A percentile compares a stretch with the other conserved stretches of the same genome.
These are phyloP conservation scores for Tyrophagus putrescentiae DNA, from an alignment of 1,140 invertebrate species.

Conservation along the genomic window DNA sequence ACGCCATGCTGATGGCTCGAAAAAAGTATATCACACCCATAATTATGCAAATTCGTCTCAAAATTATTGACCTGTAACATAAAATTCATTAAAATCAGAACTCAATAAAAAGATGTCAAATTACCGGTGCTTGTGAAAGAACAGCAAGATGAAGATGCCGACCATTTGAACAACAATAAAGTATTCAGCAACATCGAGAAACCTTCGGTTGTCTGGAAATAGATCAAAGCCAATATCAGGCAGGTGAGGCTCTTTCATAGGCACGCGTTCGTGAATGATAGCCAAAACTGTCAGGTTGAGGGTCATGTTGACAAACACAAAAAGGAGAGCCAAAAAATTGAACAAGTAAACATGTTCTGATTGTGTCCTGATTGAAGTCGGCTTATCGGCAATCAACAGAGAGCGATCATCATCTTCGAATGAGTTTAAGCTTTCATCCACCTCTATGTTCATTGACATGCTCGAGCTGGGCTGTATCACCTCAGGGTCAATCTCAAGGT, in stretches of 20 bases:
- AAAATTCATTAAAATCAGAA: constrained; percentile 23
- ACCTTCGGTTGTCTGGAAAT: constrained; percentile 52
- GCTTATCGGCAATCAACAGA: not conserved
- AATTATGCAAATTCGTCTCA: constrained; percentile 61
- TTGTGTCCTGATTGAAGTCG: not conserved
- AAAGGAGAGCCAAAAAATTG: constrained; percentile 34
- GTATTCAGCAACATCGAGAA: constrained; percentile 64
- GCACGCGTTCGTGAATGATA: constrained; percentile 65
- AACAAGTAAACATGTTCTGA: constrained; percentile 19
- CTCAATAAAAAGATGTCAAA: constrained; percentile 18
- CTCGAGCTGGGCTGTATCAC: not conserved
- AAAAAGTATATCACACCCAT: constrained; percentile 69
- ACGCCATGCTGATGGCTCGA: constrained; percentile 71
- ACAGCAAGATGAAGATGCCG: constrained; percentile 51
- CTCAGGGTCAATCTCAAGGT: not conserved
- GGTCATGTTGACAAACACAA: constrained; percentile 35
- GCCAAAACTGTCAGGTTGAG: constrained; percentile 48
- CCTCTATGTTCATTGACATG: not conserved
- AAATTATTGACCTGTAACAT: constrained; percentile 56
- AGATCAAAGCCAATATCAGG: constrained; percentile 65
- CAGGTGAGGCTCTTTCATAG: constrained; percentile 54
- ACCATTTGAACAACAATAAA: constrained; percentile 63
- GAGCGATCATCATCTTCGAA: not conserved
- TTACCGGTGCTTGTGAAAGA: constrained; percentile 69
- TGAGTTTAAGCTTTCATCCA: not conserved